Evolutionary conservation across 2,888 invertebrate species (phyloP).

Genomic region (Erpobdella octoculata): DNA sequence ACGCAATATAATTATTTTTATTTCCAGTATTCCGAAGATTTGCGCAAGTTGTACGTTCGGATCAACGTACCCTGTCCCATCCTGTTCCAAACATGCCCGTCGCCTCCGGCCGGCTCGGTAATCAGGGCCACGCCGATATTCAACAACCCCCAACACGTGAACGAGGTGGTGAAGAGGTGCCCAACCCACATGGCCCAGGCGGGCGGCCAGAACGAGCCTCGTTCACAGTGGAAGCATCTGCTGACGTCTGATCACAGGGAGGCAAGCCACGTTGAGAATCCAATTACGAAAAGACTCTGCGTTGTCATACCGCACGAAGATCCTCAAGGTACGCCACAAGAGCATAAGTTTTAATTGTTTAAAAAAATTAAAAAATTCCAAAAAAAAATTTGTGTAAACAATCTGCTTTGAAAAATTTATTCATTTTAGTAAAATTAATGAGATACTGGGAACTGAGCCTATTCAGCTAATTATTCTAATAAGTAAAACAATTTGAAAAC

Average conservation of each 20-base stretch:
- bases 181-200: slow-evolving; percentile 38
- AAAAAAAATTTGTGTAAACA: not conserved
- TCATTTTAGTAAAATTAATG: not conserved
- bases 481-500: not conserved
- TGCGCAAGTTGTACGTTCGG: slow-evolving; percentile 51
- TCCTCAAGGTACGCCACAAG: slow-evolving; percentile 45
- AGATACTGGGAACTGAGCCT: too few species aligned
- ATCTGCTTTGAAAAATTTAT: not conserved
- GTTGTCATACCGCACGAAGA: slow-evolving; percentile 31
- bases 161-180: slow-evolving; percentile 58
- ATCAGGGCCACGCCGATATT: slow-evolving; percentile 64
- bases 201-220: slow-evolving; percentile 8
- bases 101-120: slow-evolving; percentile 46
- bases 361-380: not conserved
- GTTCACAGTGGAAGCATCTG: slow-evolving; percentile 20
- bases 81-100: slow-evolving; percentile 60
- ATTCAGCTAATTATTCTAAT: not conserved
- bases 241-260: slow-evolving; percentile 29
- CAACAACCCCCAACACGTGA: slow-evolving; percentile 60
- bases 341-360: not conserved
- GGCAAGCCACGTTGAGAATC: slow-evolving; percentile 26
- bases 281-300: slow-evolving; percentile 25
- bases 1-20: too few species aligned
- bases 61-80: slow-evolving; percentile 60
- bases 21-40: slow-evolving; percentile 56